Evolutionary conservation across 2,113 vertebrate genomes (phyloP).

Genomic region (Mohoua ochrocephala): DNA sequence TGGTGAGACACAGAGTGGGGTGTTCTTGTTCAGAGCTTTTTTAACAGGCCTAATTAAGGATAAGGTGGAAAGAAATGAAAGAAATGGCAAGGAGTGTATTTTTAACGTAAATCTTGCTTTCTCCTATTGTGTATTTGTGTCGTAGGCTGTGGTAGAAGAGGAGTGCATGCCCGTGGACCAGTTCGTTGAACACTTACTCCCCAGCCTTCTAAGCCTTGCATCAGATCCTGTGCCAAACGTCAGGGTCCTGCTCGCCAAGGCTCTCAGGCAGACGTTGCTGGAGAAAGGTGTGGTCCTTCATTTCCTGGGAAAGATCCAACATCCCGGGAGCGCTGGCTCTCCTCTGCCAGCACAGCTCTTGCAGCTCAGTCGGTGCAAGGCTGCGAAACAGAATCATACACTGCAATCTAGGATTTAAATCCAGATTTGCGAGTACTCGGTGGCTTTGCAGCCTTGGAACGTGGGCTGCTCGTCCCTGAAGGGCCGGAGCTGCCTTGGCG

Average conservation of each 20-base stretch:
- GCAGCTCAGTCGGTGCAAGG: too few species aligned
- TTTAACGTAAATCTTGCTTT: background rate
- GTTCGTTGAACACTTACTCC: slow-evolving; percentile 82
- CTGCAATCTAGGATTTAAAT: background rate
- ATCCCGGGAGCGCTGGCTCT: fast-evolving
- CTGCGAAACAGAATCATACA: fast-evolving
- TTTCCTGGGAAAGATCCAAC: background rate
- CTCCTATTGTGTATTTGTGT: background rate
- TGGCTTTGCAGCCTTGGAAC: background rate
- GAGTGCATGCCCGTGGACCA: slow-evolving; percentile 84
- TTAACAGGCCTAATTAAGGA: background rate
- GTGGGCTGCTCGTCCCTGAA: fast-evolving
- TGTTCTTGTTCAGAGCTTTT: background rate
- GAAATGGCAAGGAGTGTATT: background rate
- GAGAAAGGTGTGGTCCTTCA: slow-evolving; percentile 76
- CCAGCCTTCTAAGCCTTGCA: slow-evolving; percentile 84
- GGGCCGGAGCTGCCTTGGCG: background rate
- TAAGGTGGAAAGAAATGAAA: background rate
- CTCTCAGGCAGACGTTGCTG: slow-evolving; percentile 81
- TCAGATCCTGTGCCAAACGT: slow-evolving; percentile 86
- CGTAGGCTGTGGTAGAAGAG: slow-evolving; percentile 79
- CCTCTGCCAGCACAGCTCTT: background rate
- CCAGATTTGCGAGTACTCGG: fast-evolving
- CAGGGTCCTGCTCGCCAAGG: slow-evolving; percentile 84
- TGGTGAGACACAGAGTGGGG: background rate